phyloP scores from a whole-genome alignment of 2,113 vertebrate genomes.

The Myotis lucifugus region DNA sequence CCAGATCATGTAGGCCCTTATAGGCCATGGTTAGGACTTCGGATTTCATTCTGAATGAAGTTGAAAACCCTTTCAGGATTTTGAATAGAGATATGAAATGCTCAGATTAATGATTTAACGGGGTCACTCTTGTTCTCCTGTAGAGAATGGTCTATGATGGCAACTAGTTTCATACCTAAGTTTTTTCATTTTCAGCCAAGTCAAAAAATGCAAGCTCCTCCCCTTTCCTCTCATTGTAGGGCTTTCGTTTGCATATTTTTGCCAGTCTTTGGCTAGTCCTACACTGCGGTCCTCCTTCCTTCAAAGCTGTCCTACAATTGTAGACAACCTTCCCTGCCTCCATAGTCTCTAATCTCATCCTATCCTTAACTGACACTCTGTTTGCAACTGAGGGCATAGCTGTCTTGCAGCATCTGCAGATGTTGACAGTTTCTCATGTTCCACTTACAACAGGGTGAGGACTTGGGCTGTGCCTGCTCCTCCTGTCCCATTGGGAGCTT shows the following conservation, averaged over 20 bases:
- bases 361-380: not conserved
- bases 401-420: not conserved
- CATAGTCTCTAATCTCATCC: not conserved
- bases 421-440: not conserved
- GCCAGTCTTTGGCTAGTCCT: not conserved
- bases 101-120: not conserved
- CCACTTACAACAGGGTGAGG: not conserved
- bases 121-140: not conserved
- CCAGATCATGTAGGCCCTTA: not conserved
- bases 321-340: not conserved
- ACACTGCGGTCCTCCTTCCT: not conserved
- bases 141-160: not conserved
- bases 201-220: not conserved
- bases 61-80: not conserved
- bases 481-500: not conserved
- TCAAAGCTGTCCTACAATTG: not conserved
- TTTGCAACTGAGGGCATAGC: not conserved
- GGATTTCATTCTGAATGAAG: constrained; percentile 11
- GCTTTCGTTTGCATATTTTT: not conserved
- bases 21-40: not conserved
- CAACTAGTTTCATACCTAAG: not conserved
- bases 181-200: not conserved
- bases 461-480: not conserved
- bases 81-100: not conserved
- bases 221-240: not conserved